Conservation (phyloP, 2,888 invertebrate genomes). For the Lasius platythorax region DNA sequence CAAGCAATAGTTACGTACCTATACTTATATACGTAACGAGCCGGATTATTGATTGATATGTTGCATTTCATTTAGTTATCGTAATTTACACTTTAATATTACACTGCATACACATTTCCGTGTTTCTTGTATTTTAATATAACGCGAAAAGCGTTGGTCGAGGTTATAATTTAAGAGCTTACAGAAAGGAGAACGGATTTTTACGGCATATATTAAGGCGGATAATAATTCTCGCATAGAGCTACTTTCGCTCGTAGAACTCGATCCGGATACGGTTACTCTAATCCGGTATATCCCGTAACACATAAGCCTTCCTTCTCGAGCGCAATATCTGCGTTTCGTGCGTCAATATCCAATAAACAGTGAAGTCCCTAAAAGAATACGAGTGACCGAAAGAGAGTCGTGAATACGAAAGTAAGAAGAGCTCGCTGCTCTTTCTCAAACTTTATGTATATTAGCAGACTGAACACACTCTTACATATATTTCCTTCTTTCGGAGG, state of each 20-base stretch:
- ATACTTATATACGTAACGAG: background rate
- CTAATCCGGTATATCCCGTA: conserved; percentile 42
- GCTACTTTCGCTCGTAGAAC: conserved; percentile 30
- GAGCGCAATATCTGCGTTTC: conserved; percentile 18
- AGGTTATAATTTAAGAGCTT: background rate
- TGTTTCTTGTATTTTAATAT: background rate
- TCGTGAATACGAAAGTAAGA: background rate
- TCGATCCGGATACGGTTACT: conserved; percentile 10
- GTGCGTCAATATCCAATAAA: conserved; percentile 16
- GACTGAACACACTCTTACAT: conserved; percentile 48
- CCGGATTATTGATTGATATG: no score
- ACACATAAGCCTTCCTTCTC: conserved; percentile 2
- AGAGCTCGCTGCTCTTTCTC: conserved; percentile 1
- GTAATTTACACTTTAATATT: background rate
- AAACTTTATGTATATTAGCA: conserved; percentile 29
- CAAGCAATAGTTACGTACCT: background rate
- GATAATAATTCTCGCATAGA: background rate
- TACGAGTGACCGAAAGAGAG: background rate
- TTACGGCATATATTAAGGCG: background rate
- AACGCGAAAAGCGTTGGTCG: background rate
- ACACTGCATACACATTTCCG: background rate
- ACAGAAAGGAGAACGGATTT: background rate
- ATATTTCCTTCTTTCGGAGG: conserved; percentile 22
- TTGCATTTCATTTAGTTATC: background rate
- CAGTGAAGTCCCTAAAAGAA: background rate